Conservation (phyloP, 1,140 invertebrate species). For the Drosophila subobscura region DNA sequence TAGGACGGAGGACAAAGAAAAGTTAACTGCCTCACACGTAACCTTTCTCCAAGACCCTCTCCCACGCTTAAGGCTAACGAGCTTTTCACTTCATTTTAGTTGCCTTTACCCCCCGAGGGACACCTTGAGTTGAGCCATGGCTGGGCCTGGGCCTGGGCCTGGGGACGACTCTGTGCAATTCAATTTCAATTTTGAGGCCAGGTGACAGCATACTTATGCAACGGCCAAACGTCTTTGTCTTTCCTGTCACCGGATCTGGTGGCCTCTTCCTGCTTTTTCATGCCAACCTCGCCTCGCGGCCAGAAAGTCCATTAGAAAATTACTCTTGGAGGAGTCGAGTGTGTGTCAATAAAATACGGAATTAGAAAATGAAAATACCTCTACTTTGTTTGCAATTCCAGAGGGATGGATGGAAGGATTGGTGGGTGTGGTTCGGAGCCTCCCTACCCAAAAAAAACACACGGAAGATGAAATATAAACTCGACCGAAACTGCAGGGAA, state of each 20-base stretch:
- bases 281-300: slow-evolving; percentile 59
- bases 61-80: slow-evolving; percentile 49
- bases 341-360: slow-evolving; percentile 50
- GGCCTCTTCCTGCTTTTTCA: background rate
- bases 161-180: slow-evolving; percentile 44
- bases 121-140: background rate
- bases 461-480: slow-evolving; percentile 17
- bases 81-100: slow-evolving; percentile 70
- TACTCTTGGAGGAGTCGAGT: slow-evolving; percentile 23
- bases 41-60: slow-evolving; percentile 29
- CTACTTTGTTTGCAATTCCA: slow-evolving; percentile 31
- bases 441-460: slow-evolving; percentile 7
- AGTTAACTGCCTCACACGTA: slow-evolving; percentile 74
- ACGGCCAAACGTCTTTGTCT: slow-evolving; percentile 48
- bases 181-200: slow-evolving; percentile 69
- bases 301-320: slow-evolving; percentile 71
- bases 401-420: background rate
- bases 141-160: slow-evolving; percentile 2
- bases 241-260: slow-evolving; percentile 28
- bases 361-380: slow-evolving; percentile 55
- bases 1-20: slow-evolving; percentile 60
- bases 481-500: slow-evolving; percentile 34
- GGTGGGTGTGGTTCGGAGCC: background rate
- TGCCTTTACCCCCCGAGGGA: slow-evolving; percentile 26
- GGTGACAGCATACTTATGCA: slow-evolving; percentile 66